A percentile compares a stretch with the other conserved stretches of the same genome.
phyloP scores from a whole-genome alignment of 2,797 vertebrate genomes.

The Podargus strigoides region DNA sequence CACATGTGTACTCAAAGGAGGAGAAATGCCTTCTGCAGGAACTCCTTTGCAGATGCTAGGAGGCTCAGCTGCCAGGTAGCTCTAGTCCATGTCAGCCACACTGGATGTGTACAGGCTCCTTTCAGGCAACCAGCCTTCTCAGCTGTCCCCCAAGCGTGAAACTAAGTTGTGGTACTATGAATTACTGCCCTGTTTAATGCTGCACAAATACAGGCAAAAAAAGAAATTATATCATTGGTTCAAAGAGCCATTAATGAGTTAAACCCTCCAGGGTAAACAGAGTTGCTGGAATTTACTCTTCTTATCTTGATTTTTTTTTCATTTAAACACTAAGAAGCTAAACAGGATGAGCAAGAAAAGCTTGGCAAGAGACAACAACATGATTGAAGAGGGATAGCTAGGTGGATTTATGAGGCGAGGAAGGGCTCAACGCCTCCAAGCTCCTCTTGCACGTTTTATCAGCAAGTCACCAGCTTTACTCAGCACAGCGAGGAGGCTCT shows the following conservation, averaged over 20 bases:
- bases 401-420: background rate
- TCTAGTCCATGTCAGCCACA: background rate
- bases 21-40: background rate
- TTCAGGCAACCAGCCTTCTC: background rate
- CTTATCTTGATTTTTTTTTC: background rate
- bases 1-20: background rate
- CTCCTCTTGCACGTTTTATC: background rate
- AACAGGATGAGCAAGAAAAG: background rate
- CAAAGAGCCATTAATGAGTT: background rate
- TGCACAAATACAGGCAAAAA: background rate
- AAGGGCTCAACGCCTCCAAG: background rate
- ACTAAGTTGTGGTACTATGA: background rate
- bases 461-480: background rate
- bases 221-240: background rate
- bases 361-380: background rate
- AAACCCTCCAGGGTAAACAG: background rate
- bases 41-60: background rate
- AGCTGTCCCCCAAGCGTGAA: background rate
- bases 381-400: background rate
- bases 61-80: background rate
- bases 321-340: background rate
- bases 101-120: background rate
- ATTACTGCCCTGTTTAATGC: background rate
- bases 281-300: background rate
- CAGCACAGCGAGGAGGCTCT: fast-evolving